A percentile compares a stretch with the other conserved stretches of the same genome.
Conservation (phyloP, 1,140 invertebrate species). For the Procambarus clarkii region DNA sequence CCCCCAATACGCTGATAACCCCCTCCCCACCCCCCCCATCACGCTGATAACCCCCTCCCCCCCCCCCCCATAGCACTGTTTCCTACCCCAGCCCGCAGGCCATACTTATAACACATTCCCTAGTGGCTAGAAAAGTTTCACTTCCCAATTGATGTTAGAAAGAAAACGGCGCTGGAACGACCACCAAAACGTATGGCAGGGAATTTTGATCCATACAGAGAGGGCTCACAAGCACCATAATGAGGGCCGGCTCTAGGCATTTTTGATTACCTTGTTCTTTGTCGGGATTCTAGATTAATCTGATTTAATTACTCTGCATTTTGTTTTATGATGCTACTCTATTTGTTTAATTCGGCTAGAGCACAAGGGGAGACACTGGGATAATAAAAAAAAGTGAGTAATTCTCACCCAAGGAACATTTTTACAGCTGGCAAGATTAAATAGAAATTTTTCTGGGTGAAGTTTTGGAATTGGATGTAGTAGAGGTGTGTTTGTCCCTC, state of each 20-base stretch:
- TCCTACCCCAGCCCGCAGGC: not conserved
- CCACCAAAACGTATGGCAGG: not conserved
- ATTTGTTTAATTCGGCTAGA: constrained; percentile 36
- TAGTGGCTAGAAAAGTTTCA: constrained; percentile 18
- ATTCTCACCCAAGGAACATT: not conserved
- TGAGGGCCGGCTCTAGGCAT: not conserved
- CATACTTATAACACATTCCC: constrained; percentile 22
- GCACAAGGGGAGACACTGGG: not conserved
- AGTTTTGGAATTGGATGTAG: not conserved
- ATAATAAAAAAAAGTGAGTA: constrained; percentile 22
- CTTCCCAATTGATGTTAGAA: constrained; percentile 36
- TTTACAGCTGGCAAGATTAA: constrained; percentile 31
- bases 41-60: not conserved
- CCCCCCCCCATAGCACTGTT: not conserved
- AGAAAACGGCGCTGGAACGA: constrained; percentile 35
- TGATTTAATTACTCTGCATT: constrained; percentile 55
- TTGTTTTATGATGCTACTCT: constrained; percentile 40
- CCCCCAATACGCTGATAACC: no score
- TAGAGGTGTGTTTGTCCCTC: not conserved
- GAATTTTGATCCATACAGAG: constrained; percentile 31
- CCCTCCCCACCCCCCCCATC: no score
- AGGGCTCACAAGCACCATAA: not conserved
- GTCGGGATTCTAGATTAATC: constrained; percentile 49
- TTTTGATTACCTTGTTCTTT: constrained; percentile 11
- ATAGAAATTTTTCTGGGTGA: not conserved